Conservation (phyloP, 2,888 invertebrate species). For the Venustoraphidia nigricollis region DNA sequence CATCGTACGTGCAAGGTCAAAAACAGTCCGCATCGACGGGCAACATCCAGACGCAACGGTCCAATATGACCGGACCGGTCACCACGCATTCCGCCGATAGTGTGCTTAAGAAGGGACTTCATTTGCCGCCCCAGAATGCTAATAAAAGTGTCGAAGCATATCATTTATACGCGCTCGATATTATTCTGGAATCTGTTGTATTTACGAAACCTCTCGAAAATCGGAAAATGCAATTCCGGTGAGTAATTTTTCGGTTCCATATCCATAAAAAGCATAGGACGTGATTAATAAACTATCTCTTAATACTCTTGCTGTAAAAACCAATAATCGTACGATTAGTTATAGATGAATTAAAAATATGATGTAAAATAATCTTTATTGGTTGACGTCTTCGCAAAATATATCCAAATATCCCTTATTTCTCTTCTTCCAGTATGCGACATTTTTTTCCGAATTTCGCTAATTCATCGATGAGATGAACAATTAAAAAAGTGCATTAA, state of each 20-base stretch:
- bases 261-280: no score
- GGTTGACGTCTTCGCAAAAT: no score
- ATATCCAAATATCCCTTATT: no score
- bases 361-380: no score
- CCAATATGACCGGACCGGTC: neutral
- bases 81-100: neutral
- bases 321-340: no score
- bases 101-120: neutral
- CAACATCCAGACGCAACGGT: neutral
- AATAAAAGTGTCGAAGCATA: slow-evolving; percentile 16
- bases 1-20: neutral
- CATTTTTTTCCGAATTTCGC: no score
- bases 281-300: no score
- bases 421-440: no score
- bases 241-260: neutral
- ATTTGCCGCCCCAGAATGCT: neutral
- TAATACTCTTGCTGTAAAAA: no score
- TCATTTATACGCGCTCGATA: slow-evolving; percentile 20
- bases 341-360: no score
- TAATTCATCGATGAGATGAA: no score
- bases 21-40: neutral
- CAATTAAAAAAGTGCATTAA: no score
- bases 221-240: slow-evolving; percentile 3
- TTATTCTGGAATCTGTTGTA: slow-evolving; percentile 18
- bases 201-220: slow-evolving; percentile 8